Evolutionary conservation across 2,888 invertebrate species (phyloP).

Genomic region (Tetramorium bicarinatum): DNA sequence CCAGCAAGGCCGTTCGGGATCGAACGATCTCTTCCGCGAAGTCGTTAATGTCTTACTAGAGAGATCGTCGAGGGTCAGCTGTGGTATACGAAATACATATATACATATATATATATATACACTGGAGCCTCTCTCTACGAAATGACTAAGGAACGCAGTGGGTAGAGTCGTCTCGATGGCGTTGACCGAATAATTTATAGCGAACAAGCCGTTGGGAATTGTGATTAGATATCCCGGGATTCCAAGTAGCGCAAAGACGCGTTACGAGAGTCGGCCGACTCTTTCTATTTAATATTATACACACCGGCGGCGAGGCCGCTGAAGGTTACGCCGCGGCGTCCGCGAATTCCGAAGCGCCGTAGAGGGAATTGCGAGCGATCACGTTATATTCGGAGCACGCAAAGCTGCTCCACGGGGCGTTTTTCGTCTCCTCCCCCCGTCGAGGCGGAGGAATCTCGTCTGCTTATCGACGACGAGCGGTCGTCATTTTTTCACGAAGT

Average conservation of each 20-base stretch:
- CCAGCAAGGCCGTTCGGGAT: background rate
- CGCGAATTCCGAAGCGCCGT: constrained; percentile 17
- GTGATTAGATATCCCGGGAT: constrained; percentile 19
- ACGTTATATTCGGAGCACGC: too few species aligned
- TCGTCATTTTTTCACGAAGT: constrained; percentile 55
- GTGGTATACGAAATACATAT: background rate
- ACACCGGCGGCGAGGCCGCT: constrained; percentile 4
- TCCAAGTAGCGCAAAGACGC: background rate
- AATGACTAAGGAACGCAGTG: background rate
- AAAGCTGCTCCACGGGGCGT: background rate
- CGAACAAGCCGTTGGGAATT: background rate
- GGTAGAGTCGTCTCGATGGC: background rate
- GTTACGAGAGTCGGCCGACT: background rate
- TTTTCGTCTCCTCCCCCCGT: background rate
- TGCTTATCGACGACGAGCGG: background rate
- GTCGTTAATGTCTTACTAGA: background rate
- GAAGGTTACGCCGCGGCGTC: constrained; percentile 20
- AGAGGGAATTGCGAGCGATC: background rate
- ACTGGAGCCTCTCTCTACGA: background rate
- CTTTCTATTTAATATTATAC: background rate
- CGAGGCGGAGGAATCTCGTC: background rate
- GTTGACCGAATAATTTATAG: background rate
- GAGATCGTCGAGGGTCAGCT: background rate
- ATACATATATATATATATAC: background rate
- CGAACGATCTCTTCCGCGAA: constrained; percentile 12